phyloP scores from a whole-genome alignment of 2,888 invertebrate genomes.

The Drosophila recens region DNA sequence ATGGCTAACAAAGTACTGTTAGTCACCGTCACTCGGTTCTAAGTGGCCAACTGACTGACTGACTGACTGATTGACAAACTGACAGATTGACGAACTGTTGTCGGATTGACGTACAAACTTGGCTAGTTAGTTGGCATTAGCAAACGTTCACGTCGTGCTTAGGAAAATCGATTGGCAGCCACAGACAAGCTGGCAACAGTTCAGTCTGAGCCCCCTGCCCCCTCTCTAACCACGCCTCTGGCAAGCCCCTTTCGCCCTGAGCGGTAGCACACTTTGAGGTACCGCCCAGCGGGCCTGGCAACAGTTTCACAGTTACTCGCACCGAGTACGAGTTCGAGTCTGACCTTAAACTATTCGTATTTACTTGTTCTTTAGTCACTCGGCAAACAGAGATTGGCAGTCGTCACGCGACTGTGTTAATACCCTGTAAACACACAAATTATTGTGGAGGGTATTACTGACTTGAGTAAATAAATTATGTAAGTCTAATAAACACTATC shows the following conservation, averaged over 20 bases:
- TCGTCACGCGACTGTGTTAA: slow-evolving; percentile 50
- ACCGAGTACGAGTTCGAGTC: slow-evolving; percentile 7
- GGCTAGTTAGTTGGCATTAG: slow-evolving; percentile 61
- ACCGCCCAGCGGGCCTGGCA: slow-evolving; percentile 43
- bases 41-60: slow-evolving; percentile 37
- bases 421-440: slow-evolving; percentile 33
- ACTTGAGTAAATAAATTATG: neutral
- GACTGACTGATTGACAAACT: slow-evolving; percentile 5
- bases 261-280: slow-evolving; percentile 19
- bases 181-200: slow-evolving; percentile 69
- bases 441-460: neutral
- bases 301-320: slow-evolving; percentile 59
- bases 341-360: slow-evolving; percentile 63
- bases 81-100: slow-evolving; percentile 20
- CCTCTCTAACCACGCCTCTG: neutral
- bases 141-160: slow-evolving; percentile 50
- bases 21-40: slow-evolving; percentile 58
- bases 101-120: slow-evolving; percentile 20
- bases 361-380: slow-evolving; percentile 48
- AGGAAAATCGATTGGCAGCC: slow-evolving; percentile 60
- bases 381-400: slow-evolving; percentile 48
- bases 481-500: too few species aligned
- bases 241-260: neutral
- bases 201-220: neutral
- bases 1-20: slow-evolving; percentile 65